Evolutionary conservation across 2,797 vertebrate species (phyloP).

Genomic region (Pristis pectinata): DNA sequence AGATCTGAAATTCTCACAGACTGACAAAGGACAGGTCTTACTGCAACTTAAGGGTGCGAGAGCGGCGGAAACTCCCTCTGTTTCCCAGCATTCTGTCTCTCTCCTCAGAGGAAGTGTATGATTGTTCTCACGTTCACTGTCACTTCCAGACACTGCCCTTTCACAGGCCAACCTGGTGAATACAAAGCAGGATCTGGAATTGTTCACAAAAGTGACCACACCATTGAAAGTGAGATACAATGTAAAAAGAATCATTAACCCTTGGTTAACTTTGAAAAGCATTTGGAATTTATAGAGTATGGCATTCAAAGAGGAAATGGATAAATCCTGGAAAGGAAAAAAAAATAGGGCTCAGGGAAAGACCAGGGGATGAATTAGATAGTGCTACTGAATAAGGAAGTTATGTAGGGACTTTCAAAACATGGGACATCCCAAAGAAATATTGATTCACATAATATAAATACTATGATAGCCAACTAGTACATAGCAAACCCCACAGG

Average conservation of each 20-base stretch:
- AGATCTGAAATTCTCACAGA: slow-evolving; percentile 23
- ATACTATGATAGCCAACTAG: too few species aligned
- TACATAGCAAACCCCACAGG: too few species aligned
- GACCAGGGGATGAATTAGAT: background rate
- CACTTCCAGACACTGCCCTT: slow-evolving; percentile 30
- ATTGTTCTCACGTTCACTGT: slow-evolving; percentile 35
- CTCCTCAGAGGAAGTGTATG: slow-evolving; percentile 27
- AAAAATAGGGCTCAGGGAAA: background rate
- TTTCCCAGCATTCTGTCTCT: slow-evolving; percentile 37
- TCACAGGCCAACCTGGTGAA: slow-evolving; percentile 9
- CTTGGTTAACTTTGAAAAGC: background rate
- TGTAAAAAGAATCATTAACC: background rate
- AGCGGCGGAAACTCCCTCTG: slow-evolving; percentile 18
- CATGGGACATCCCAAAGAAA: too few species aligned
- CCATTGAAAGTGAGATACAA: background rate
- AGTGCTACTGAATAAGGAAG: background rate
- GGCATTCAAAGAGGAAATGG: background rate
- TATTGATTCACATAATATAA: too few species aligned
- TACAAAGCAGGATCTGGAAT: slow-evolving; percentile 23
- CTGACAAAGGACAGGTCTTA: background rate
- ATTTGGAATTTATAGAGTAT: background rate
- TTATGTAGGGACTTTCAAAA: too few species aligned
- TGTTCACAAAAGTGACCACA: background rate
- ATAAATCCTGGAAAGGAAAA: background rate
- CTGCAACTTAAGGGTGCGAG: background rate